A percentile compares a stretch with the other conserved stretches of the same genome.
Conservation (phyloP, 2,888 invertebrate species). For the Caenorhabditis macrosperma region DNA sequence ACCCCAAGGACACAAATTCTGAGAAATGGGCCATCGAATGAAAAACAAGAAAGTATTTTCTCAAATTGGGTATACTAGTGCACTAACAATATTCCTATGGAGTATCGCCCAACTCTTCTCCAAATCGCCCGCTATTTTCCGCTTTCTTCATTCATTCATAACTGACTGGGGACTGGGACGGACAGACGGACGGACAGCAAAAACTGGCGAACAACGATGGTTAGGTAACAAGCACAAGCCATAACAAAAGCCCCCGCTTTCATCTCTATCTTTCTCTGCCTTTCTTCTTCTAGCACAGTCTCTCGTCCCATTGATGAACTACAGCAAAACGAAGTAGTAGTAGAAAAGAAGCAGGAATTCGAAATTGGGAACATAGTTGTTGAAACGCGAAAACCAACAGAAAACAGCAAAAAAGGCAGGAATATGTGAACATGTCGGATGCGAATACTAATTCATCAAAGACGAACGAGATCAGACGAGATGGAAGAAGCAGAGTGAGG, state of each 20-base stretch:
- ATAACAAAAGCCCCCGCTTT: constrained; percentile 32
- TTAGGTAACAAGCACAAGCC: constrained; percentile 45
- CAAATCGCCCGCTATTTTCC: constrained; percentile 8
- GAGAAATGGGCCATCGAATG: neutral
- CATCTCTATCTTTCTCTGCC: neutral
- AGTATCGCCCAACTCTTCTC: neutral
- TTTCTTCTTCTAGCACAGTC: constrained; percentile 12
- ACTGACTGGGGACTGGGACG: neutral
- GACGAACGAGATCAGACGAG: constrained; percentile 27
- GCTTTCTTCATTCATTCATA: neutral
- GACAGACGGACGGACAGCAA: neutral
- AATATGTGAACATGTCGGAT: neutral
- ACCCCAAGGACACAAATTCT: constrained; percentile 10
- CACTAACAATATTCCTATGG: constrained; percentile 25
- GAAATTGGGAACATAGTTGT: constrained; percentile 26
- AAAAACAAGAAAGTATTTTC: constrained; percentile 25
- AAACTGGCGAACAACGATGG: constrained; percentile 29
- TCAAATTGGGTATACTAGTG: constrained; percentile 17
- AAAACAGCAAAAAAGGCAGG: neutral
- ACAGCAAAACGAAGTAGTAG: neutral
- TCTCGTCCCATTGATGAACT: constrained; percentile 4
- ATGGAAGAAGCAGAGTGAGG: constrained; percentile 5
- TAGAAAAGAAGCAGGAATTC: constrained; percentile 20
- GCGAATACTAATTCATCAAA: constrained; percentile 38
- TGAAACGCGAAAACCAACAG: neutral